Evolutionary conservation across 2,888 invertebrate species (phyloP).

Genomic region (Gymnoscelis rufifasciata): DNA sequence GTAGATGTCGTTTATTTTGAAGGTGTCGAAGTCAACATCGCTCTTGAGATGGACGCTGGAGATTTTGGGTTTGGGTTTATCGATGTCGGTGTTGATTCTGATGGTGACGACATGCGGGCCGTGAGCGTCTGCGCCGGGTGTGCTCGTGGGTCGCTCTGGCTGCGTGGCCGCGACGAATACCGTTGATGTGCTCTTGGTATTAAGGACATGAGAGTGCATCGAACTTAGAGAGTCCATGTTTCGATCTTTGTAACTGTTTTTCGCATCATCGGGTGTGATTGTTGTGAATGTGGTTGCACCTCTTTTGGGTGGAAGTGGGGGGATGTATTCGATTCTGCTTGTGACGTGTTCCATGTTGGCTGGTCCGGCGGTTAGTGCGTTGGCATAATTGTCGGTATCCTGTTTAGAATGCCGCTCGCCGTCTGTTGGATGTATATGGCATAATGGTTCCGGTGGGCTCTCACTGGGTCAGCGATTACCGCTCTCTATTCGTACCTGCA

Average conservation of each 20-base stretch:
- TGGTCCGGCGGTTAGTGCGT: slow-evolving; percentile 47
- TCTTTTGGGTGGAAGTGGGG: slow-evolving; percentile 78
- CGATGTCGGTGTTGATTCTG: slow-evolving; percentile 81
- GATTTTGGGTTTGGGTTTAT: slow-evolving; percentile 72
- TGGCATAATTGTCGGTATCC: slow-evolving; percentile 72
- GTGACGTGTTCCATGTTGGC: slow-evolving; percentile 76
- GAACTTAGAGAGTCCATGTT: slow-evolving; percentile 69
- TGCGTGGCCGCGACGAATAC: slow-evolving; percentile 76
- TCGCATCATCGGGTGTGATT: slow-evolving; percentile 55
- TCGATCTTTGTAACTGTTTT: slow-evolving; percentile 56
- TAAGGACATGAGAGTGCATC: slow-evolving; percentile 79
- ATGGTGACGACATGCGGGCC: slow-evolving; percentile 84
- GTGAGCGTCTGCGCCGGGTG: slow-evolving; percentile 67
- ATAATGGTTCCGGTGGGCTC: slow-evolving; percentile 72
- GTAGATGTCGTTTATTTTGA: slow-evolving; percentile 57
- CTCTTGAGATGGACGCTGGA: slow-evolving; percentile 73
- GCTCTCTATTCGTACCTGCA: slow-evolving; percentile 59
- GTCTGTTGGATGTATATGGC: slow-evolving; percentile 68
- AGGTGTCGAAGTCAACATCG: slow-evolving; percentile 64
- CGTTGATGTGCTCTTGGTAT: slow-evolving; percentile 76
- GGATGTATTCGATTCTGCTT: slow-evolving; percentile 70
- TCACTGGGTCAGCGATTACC: slow-evolving; percentile 67
- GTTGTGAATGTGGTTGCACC: slow-evolving; percentile 70
- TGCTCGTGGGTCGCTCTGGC: slow-evolving; percentile 69
- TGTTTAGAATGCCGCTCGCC: slow-evolving; percentile 63